phyloP scores from a whole-genome alignment of 2,888 invertebrate genomes.

The Sialis lutaria region DNA sequence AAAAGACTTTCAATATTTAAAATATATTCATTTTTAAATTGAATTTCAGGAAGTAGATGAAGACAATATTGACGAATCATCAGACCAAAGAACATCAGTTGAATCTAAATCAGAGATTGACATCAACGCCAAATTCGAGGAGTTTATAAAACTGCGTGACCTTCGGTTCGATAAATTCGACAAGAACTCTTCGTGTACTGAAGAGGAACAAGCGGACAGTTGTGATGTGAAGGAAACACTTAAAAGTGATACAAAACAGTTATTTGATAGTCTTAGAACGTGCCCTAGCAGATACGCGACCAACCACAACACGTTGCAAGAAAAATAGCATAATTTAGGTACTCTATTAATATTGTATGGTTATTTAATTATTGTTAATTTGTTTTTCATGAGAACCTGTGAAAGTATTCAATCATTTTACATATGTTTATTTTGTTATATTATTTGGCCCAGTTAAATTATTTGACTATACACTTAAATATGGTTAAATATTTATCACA shows the following conservation, averaged over 20 bases:
- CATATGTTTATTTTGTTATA: no score
- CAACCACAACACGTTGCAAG: neutral
- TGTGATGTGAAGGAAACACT: neutral
- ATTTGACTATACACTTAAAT: no score
- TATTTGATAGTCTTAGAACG: neutral
- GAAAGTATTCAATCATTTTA: no score
- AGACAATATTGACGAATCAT: slow-evolving; percentile 32
- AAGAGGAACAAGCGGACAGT: neutral
- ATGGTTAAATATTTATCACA: no score
- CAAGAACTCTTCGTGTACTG: neutral
- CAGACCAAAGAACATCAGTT: slow-evolving; percentile 21
- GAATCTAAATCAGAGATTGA: slow-evolving; percentile 32
- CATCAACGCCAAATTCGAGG: slow-evolving; percentile 35
- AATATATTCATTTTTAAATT: no score
- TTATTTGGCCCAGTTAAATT: no score
- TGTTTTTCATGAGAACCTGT: no score
- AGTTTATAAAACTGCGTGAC: slow-evolving; percentile 20
- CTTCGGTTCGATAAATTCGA: neutral
- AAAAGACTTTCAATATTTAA: no score
- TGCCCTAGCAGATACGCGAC: neutral
- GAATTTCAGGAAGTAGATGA: slow-evolving; percentile 48
- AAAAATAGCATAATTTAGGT: neutral
- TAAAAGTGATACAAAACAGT: neutral
- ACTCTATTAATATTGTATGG: no score
- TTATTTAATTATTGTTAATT: no score